Evolutionary conservation across 2,113 vertebrate species (phyloP).

Genomic region (Piaya cayana): DNA sequence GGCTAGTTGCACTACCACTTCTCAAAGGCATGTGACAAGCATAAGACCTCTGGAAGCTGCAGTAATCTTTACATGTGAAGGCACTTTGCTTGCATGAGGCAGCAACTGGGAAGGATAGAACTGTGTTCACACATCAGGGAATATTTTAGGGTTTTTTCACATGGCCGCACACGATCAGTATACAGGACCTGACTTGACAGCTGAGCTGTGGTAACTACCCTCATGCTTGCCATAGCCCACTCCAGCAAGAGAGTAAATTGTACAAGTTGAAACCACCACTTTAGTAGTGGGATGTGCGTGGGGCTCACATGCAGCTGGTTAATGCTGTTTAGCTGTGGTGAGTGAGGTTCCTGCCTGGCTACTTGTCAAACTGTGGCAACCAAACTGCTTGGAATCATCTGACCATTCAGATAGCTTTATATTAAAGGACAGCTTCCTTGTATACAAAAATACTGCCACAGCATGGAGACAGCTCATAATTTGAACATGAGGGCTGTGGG

Average conservation of each 20-base stretch:
- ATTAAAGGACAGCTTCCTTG: neutral
- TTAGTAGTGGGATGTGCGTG: fast-evolving
- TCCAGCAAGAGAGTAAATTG: neutral
- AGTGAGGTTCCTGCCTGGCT: neutral
- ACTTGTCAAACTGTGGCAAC: fast-evolving
- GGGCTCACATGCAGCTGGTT: neutral
- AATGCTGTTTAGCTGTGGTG: no score
- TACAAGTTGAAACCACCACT: neutral
- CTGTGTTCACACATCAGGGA: neutral
- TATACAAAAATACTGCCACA: neutral
- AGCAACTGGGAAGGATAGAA: neutral
- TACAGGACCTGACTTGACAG: neutral
- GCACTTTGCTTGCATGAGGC: neutral
- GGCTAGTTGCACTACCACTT: neutral
- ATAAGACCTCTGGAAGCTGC: neutral
- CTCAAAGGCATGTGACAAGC: neutral
- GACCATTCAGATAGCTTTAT: neutral
- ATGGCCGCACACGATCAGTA: fast-evolving
- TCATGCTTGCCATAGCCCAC: neutral
- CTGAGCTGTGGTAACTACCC: neutral
- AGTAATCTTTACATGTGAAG: neutral
- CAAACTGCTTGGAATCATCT: fast-evolving
- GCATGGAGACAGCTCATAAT: neutral
- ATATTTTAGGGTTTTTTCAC: neutral
- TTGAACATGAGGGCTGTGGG: neutral